A percentile compares a stretch with the other conserved stretches of the same genome.
phyloP scores from a whole-genome alignment of 2,113 vertebrate species.

The Gnathonemus echidnorhynchus region DNA sequence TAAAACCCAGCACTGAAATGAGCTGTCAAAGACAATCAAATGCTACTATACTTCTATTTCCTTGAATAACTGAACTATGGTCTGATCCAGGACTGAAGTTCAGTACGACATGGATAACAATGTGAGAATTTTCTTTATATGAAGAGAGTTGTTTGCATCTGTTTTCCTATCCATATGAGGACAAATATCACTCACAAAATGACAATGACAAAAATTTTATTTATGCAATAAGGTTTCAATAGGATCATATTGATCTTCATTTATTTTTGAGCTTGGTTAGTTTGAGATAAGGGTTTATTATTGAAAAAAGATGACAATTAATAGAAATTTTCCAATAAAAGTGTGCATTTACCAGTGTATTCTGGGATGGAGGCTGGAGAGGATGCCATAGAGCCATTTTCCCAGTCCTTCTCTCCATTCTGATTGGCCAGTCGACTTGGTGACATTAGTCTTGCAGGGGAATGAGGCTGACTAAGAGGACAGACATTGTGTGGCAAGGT shows the following conservation, averaged over 20 bases:
- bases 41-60: neutral
- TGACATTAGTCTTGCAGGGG: slow-evolving; percentile 64
- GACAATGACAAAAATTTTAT: neutral
- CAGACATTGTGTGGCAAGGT: neutral
- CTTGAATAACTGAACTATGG: neutral
- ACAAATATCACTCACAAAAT: neutral
- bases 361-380: slow-evolving; percentile 72
- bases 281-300: neutral
- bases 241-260: neutral
- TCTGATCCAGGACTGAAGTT: neutral
- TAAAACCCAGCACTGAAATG: neutral
- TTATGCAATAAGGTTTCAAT: neutral
- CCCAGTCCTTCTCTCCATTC: slow-evolving; percentile 73
- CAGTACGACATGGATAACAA: too few species aligned
- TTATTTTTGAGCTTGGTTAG: neutral
- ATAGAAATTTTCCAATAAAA: neutral
- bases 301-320: neutral
- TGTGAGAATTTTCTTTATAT: neutral
- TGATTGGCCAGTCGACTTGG: slow-evolving; percentile 58
- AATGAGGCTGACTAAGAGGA: slow-evolving; percentile 49
- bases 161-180: neutral
- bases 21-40: neutral
- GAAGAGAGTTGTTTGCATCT: neutral
- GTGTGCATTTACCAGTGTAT: slow-evolving; percentile 68
- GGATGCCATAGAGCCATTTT: slow-evolving; percentile 66